These are phyloP conservation scores for Agonopterix subpropinquella DNA, from an alignment of 2,888 invertebrate genomes.

Conservation along the genomic window DNA sequence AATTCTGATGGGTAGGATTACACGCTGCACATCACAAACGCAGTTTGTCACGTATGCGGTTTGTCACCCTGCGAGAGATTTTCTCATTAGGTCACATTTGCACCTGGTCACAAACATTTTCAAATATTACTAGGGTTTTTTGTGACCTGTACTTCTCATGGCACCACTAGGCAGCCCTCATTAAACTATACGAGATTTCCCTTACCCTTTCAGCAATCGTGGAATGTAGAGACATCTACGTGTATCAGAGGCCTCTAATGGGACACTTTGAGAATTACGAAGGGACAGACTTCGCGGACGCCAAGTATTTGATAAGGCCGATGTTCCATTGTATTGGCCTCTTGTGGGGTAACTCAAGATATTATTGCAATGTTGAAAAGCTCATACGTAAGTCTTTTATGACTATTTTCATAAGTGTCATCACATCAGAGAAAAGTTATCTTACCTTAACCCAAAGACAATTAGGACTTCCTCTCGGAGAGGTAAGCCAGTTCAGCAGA, in stretches of 20 bases:
- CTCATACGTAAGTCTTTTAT: slow-evolving; percentile 53
- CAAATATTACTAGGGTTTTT: background rate
- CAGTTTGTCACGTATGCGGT: no score
- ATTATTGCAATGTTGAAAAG: slow-evolving; percentile 79
- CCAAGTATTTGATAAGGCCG: slow-evolving; percentile 75
- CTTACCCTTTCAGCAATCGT: slow-evolving; percentile 77
- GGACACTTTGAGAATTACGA: slow-evolving; percentile 83
- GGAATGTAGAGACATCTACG: slow-evolving; percentile 89
- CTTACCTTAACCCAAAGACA: background rate
- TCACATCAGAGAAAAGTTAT: background rate
- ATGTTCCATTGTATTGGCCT: slow-evolving; percentile 88
- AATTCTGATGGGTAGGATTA: background rate
- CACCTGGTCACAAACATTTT: no score
- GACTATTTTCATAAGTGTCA: background rate
- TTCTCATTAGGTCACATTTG: no score
- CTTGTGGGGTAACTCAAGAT: slow-evolving; percentile 89
- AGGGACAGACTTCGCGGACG: slow-evolving; percentile 80
- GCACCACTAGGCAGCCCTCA: background rate
- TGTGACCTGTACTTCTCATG: background rate
- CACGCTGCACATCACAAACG: no score
- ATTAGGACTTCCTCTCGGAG: no score
- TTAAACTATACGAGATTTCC: background rate
- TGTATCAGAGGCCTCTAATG: slow-evolving; percentile 85
- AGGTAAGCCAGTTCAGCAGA: no score
- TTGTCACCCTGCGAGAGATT: no score